Conservation (phyloP, 1,140 invertebrate genomes). For the Drosophila erecta region DNA sequence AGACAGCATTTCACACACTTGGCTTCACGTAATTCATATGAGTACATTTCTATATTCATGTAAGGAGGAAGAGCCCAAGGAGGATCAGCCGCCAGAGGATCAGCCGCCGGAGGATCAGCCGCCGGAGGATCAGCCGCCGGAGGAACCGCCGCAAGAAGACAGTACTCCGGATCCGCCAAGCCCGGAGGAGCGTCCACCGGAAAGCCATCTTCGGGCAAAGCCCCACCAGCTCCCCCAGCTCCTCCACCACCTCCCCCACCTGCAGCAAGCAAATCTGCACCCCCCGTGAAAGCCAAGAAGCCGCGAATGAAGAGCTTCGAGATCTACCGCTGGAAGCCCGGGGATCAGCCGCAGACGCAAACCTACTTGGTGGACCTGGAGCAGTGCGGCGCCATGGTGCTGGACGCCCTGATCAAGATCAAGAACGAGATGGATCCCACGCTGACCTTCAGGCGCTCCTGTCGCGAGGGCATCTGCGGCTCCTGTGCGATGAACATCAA, state of each 20-base stretch:
- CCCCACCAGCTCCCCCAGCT: background rate
- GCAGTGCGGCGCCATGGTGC: constrained; percentile 97
- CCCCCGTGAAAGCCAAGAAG: background rate
- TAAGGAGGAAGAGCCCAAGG: background rate
- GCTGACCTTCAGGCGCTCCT: constrained; percentile 97
- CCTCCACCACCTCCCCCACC: background rate
- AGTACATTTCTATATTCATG: too few species aligned
- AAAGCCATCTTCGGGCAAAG: background rate
- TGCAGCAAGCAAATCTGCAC: background rate
- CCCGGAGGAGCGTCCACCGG: constrained; percentile 5
- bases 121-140: background rate
- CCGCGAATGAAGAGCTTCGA: constrained; percentile 90
- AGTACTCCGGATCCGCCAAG: constrained; percentile 3
- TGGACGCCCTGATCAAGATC: constrained; percentile 98
- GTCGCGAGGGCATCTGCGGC: constrained; percentile 98
- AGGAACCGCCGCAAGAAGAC: background rate
- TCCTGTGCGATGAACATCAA: constrained; percentile 99
- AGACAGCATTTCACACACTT: too few species aligned
- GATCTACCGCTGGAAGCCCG: constrained; percentile 95
- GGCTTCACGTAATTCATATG: too few species aligned
- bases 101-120: background rate
- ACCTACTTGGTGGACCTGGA: constrained; percentile 97
- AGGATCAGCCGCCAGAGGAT: background rate
- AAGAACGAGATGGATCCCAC: constrained; percentile 99
- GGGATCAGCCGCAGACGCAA: constrained; percentile 94